A percentile compares a stretch with the other conserved stretches of the same genome.
These are phyloP conservation scores for Harpegnathos saltator DNA, from an alignment of 1,140 invertebrate genomes.

Conservation along the genomic window DNA sequence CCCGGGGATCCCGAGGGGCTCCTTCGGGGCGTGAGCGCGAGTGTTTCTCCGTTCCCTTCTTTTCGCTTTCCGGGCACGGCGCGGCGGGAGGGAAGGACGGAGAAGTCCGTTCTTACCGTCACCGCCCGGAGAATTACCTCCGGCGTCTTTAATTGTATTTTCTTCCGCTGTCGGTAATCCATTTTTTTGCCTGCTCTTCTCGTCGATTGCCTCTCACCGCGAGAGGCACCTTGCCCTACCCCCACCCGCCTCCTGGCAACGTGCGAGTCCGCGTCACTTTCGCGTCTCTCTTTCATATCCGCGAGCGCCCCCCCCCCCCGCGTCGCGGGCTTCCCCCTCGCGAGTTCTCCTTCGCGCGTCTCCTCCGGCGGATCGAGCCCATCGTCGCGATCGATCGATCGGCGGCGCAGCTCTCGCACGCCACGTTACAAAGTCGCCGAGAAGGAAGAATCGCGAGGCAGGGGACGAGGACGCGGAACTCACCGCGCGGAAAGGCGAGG, in stretches of 20 bases:
- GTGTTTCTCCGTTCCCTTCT: conserved; percentile 2
- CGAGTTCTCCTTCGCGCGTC: too few species aligned
- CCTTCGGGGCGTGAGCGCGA: conserved; percentile 37
- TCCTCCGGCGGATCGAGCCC: too few species aligned
- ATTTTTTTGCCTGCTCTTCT: conserved; percentile 48
- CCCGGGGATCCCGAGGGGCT: conserved; percentile 17
- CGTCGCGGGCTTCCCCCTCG: background rate
- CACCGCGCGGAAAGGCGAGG: conserved; percentile 25
- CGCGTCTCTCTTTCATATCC: background rate
- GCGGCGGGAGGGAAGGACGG: too few species aligned
- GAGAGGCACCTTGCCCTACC: background rate
- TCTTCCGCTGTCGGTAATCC: conserved; percentile 47
- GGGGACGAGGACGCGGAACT: conserved; percentile 18
- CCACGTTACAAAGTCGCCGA: conserved; percentile 20
- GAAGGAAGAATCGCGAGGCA: background rate
- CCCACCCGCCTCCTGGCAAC: too few species aligned
- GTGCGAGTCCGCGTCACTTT: background rate
- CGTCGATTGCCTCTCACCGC: conserved; percentile 4
- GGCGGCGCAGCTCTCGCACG: background rate
- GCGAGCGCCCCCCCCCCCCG: background rate
- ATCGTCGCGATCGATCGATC: background rate
- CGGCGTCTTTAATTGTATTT: conserved; percentile 62
- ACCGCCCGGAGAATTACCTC: conserved; percentile 46
- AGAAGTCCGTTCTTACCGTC: conserved; percentile 27
- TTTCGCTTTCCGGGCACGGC: background rate